Percentiles rank a stretch among this genome's conserved stretches.
phyloP scores from a whole-genome alignment of 1,140 invertebrate genomes.

The Drosophila tsacasi region DNA sequence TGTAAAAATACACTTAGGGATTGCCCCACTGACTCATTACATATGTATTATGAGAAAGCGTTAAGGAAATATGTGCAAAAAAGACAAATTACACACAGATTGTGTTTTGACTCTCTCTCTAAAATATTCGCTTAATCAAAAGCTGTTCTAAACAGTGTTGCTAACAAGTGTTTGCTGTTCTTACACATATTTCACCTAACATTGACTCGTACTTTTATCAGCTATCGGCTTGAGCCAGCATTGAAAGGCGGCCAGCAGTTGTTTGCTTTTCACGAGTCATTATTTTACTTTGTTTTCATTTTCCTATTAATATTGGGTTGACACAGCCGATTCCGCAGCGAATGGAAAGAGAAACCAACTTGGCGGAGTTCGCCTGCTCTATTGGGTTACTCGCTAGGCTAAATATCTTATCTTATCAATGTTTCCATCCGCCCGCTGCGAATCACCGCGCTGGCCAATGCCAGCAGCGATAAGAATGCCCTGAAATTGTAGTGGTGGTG shows the following conservation, averaged over 20 bases:
- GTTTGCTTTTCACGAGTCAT: constrained; percentile 29
- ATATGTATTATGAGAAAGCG: background rate
- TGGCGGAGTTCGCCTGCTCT: background rate
- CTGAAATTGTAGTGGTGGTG: constrained; percentile 7
- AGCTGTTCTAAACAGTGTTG: background rate
- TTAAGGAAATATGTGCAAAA: background rate
- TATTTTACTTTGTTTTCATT: constrained; percentile 3
- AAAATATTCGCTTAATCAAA: background rate
- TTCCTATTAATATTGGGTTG: constrained; percentile 6
- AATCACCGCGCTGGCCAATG: constrained; percentile 36
- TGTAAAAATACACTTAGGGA: background rate
- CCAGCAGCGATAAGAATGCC: constrained; percentile 48
- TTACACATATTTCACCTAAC: constrained; percentile 30
- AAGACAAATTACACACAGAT: background rate
- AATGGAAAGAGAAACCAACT: constrained; percentile 44
- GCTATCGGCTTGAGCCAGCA: constrained; percentile 5
- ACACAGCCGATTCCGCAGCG: background rate
- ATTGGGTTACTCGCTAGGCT: constrained; percentile 9
- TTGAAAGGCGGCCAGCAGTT: constrained; percentile 17
- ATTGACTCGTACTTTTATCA: constrained; percentile 22
- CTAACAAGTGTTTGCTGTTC: background rate
- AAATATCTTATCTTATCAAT: constrained; percentile 50
- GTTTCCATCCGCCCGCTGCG: constrained; percentile 22
- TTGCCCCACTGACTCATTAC: constrained; percentile 10
- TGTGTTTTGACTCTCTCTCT: no score